A percentile compares a stretch with the other conserved stretches of the same genome.
Conservation (phyloP, 2,113 vertebrate genomes). For the Echinops telfairi region DNA sequence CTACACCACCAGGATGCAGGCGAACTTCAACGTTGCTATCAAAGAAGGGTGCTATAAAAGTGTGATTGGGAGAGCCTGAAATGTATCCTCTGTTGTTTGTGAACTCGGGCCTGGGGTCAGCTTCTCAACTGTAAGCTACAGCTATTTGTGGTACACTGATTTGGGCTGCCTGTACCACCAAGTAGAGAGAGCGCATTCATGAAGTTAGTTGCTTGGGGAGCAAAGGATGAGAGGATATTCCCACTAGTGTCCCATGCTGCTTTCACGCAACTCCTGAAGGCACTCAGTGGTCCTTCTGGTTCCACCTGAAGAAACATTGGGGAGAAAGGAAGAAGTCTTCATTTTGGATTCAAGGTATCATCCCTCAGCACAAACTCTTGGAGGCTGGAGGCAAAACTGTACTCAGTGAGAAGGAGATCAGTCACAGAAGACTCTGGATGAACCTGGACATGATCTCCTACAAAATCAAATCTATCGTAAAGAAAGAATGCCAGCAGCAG, state of each 20-base stretch:
- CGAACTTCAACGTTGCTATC: neutral
- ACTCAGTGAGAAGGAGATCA: accelerated
- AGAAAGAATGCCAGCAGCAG: neutral
- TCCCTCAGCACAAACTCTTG: neutral
- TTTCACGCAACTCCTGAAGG: neutral
- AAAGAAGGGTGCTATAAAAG: neutral
- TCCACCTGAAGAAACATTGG: neutral
- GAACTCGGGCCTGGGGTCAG: neutral
- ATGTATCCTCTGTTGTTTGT: neutral
- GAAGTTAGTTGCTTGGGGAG: neutral
- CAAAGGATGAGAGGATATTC: neutral
- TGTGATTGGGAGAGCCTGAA: neutral
- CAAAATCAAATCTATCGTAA: neutral
- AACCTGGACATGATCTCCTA: neutral
- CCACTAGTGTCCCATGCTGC: neutral
- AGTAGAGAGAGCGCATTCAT: neutral
- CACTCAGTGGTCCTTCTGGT: neutral
- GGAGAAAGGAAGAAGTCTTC: neutral
- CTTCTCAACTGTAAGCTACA: neutral
- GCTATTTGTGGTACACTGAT: neutral
- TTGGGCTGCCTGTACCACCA: accelerated
- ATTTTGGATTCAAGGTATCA: no score
- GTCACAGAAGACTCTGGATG: neutral
- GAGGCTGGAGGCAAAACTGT: neutral
- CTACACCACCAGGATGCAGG: no score